phyloP scores from a whole-genome alignment of 1,140 invertebrate species.

The Solen grandis region DNA sequence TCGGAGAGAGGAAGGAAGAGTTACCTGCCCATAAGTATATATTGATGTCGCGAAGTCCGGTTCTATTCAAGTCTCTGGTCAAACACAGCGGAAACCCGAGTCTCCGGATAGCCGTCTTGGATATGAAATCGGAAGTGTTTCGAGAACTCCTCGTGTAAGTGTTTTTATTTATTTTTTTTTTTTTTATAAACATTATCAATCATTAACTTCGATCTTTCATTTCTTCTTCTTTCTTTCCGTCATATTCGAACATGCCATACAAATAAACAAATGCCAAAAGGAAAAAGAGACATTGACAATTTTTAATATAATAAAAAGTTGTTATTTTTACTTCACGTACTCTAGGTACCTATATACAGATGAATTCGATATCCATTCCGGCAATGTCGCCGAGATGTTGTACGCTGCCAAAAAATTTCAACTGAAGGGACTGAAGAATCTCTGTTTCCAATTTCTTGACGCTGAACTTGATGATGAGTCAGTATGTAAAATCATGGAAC shows the following conservation, averaged over 20 bases:
- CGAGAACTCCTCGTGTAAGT: slow-evolving; percentile 82
- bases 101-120: slow-evolving; percentile 87
- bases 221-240: neutral
- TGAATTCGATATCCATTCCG: slow-evolving; percentile 83
- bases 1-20: slow-evolving; percentile 79
- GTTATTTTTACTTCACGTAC: neutral
- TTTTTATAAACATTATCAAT: neutral
- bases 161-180: neutral
- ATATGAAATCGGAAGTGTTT: slow-evolving; percentile 88
- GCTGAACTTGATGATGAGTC: slow-evolving; percentile 88
- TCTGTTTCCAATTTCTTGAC: slow-evolving; percentile 90
- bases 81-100: slow-evolving; percentile 85
- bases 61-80: slow-evolving; percentile 93
- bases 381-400: slow-evolving; percentile 90
- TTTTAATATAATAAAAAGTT: neutral
- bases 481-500: slow-evolving; percentile 82
- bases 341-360: slow-evolving; percentile 63
- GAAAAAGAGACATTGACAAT: neutral
- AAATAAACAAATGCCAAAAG: neutral
- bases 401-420: slow-evolving; percentile 93
- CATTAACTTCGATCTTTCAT: neutral
- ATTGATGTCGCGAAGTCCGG: slow-evolving; percentile 88
- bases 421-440: slow-evolving; percentile 88
- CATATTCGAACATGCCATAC: neutral
- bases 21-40: slow-evolving; percentile 91